Percentiles rank a stretch among this genome's conserved stretches.
phyloP scores from a whole-genome alignment of 2,888 invertebrate genomes.

The Cacoxenus indagator region DNA sequence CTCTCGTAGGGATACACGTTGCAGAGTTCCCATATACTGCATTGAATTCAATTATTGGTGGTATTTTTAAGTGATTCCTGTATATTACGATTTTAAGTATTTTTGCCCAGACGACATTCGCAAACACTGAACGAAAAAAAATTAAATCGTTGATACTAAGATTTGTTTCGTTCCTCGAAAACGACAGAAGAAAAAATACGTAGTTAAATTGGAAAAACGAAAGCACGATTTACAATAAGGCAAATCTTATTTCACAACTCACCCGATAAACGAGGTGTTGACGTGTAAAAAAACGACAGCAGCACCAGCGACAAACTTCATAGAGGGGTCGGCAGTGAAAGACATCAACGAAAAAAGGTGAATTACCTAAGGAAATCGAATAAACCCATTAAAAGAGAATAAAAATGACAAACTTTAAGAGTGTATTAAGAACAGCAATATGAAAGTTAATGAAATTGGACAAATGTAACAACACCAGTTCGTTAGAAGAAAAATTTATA shows the following conservation, averaged over 20 bases:
- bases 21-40: too few species aligned
- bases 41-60: too few species aligned
- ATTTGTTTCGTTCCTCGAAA: constrained; percentile 47
- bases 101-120: background rate
- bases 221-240: constrained; percentile 25
- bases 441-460: constrained; percentile 29
- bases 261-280: background rate
- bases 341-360: constrained; percentile 45
- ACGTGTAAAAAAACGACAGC: background rate
- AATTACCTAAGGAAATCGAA: background rate
- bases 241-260: background rate
- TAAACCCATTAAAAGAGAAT: background rate
- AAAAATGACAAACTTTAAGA: background rate
- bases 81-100: background rate
- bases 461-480: constrained; percentile 46
- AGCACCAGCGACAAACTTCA: constrained; percentile 37
- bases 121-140: constrained; percentile 19
- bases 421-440: constrained; percentile 1
- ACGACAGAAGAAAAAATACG: constrained; percentile 17
- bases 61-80: too few species aligned
- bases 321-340: constrained; percentile 36
- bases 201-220: constrained; percentile 25
- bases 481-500: too few species aligned
- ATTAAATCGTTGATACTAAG: constrained; percentile 32
- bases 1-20: too few species aligned